Evolutionary conservation across 2,888 invertebrate genomes (phyloP).

Genomic region (Cheilosia vulpina): DNA sequence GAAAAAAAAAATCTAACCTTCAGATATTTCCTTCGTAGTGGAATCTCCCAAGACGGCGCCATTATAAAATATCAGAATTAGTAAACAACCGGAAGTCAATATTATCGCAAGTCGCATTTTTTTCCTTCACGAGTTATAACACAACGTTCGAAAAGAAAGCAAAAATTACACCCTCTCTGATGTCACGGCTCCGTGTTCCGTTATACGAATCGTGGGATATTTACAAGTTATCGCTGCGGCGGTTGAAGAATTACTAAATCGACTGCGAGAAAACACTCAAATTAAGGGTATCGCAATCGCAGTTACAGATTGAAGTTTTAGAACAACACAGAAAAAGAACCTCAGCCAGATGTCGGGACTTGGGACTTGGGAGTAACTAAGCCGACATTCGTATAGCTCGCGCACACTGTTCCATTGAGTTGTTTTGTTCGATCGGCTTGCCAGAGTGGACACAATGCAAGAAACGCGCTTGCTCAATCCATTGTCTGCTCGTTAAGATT

Average conservation of each 20-base stretch:
- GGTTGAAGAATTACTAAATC: constrained; percentile 67
- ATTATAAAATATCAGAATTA: constrained; percentile 50
- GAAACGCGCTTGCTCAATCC: constrained; percentile 50
- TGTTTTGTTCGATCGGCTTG: not conserved
- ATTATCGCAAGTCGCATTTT: constrained; percentile 67
- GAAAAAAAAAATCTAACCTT: constrained; percentile 38
- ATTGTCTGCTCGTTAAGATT: constrained; percentile 60
- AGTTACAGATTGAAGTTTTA: constrained; percentile 38
- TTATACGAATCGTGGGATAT: constrained; percentile 21
- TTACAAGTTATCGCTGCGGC: constrained; percentile 56
- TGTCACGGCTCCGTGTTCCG: constrained; percentile 8
- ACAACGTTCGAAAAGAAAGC: constrained; percentile 26
- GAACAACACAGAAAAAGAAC: not conserved
- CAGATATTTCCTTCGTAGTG: constrained; percentile 24
- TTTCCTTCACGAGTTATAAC: constrained; percentile 20
- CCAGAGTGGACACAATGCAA: constrained; percentile 6
- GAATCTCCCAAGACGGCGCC: constrained; percentile 54
- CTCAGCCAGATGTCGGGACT: constrained; percentile 16
- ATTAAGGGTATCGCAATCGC: constrained; percentile 50
- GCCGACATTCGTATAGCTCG: constrained; percentile 34
- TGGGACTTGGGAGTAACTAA: not conserved
- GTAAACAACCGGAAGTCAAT: constrained; percentile 63
- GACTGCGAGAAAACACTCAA: constrained; percentile 42
- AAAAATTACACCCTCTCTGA: constrained; percentile 27
- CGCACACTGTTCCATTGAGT: constrained; percentile 18